phyloP scores from a whole-genome alignment of 2,797 vertebrate species.

The Pteronotus mesoamericanus region DNA sequence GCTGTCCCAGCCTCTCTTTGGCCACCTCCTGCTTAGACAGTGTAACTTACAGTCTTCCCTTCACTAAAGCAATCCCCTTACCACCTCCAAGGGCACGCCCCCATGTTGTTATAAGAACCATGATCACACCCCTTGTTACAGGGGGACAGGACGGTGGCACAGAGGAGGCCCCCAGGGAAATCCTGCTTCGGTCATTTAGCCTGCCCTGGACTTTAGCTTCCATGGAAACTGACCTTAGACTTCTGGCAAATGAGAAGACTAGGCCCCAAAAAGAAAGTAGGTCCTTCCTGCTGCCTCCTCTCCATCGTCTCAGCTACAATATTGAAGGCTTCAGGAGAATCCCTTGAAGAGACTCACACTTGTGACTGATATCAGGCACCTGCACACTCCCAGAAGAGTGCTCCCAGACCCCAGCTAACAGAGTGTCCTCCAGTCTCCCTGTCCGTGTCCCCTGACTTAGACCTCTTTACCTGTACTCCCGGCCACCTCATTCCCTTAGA shows the following conservation, averaged over 20 bases:
- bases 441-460: not conserved
- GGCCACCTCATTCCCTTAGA: not conserved
- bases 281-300: not conserved
- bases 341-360: not conserved
- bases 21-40: not conserved
- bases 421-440: not conserved
- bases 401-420: no score
- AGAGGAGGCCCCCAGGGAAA: not conserved
- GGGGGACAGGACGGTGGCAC: not conserved
- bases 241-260: not conserved
- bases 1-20: not conserved
- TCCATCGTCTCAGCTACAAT: not conserved
- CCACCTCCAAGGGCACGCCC: constrained; percentile 49
- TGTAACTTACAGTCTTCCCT: not conserved
- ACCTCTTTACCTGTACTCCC: not conserved
- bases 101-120: constrained; percentile 70
- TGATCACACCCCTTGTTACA: constrained; percentile 37
- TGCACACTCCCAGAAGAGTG: not conserved
- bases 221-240: not conserved
- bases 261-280: not conserved
- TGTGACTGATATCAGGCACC: not conserved
- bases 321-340: not conserved
- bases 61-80: not conserved
- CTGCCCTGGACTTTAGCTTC: not conserved
- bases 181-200: not conserved